Conservation (phyloP, 2,888 invertebrate genomes). For the Eupithecia centaureata region DNA sequence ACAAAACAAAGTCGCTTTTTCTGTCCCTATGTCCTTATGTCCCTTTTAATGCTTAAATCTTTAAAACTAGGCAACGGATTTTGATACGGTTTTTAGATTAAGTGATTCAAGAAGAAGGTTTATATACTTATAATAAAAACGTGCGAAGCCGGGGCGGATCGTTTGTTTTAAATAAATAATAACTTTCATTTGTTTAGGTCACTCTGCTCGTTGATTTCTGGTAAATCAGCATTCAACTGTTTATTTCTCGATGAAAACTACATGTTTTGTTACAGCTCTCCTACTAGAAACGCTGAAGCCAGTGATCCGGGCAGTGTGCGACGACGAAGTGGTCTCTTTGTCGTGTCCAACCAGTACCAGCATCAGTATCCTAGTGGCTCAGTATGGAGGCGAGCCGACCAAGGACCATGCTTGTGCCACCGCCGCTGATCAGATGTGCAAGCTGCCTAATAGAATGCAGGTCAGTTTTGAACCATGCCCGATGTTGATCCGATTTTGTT, state of each 20-base stretch:
- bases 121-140: too few relatives aligned
- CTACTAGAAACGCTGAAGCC: constrained; percentile 94
- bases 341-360: constrained; percentile 96
- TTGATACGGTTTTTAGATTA: too few relatives aligned
- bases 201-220: too few relatives aligned
- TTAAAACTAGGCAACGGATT: too few relatives aligned
- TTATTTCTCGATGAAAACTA: background rate
- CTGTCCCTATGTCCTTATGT: too few relatives aligned
- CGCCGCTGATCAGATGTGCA: constrained; percentile 41
- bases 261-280: constrained; percentile 85
- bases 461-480: constrained; percentile 35
- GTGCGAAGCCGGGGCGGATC: too few relatives aligned
- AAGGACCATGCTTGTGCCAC: constrained; percentile 67
- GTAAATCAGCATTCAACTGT: background rate
- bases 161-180: too few relatives aligned
- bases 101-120: too few relatives aligned
- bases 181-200: too few relatives aligned
- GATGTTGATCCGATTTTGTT: too few relatives aligned
- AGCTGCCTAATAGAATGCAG: constrained; percentile 58
- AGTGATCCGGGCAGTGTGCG: constrained; percentile 94
- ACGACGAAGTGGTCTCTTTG: constrained; percentile 92
- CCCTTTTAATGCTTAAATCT: too few relatives aligned
- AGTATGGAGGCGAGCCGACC: constrained; percentile 88
- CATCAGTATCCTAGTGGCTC: constrained; percentile 94
- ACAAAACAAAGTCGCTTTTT: too few relatives aligned